Evolutionary conservation across 2,888 invertebrate species (phyloP), one percentile per base, ranked within the genome.

Genomic region (Glaucopsyche alexis): DNA sequence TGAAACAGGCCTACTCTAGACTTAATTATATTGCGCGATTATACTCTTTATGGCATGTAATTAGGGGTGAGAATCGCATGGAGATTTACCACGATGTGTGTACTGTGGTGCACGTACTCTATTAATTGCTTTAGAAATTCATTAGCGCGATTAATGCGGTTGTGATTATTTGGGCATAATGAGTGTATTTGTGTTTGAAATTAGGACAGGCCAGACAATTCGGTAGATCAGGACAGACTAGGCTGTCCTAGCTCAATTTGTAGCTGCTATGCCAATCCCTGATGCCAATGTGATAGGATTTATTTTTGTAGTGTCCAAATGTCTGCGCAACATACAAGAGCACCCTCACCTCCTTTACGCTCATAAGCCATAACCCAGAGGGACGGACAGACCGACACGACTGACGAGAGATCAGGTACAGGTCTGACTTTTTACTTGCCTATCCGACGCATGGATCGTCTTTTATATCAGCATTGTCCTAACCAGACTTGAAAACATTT

Each of bases 71-170:
- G 6, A 38, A 66, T 72, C 19, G 40, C 42, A 9, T 52, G 16
- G n/a, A 42, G 38, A 42, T 8, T 42, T 50, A 40, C 11, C 19
- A 52, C n/a, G 19, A 45, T 14, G 16, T 42, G 50, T 50, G 19
- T 19, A 52, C 42, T 49, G 47, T 60, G 71, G 72, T 55, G 52
- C 42, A n/a, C 40, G 47, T 73, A 67, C 71, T 40, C 73, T 75
- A 77, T 79, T 78, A 78, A 77, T 75, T 75, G 78, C 77, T 77
- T 79, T 77, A 76, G 77, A 76, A 78, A 80, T 79, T 80, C 77
- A 80, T 79, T 79, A 78, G 78, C 73, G 78, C 77, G 77, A 77
- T 79, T 78, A 80, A 80, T 79, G 77, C 74, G 60, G 75, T 76
- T 74, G 76, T 76, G 77, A 80, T 78, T 77, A 78, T 77, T 79